Conservation (phyloP, 2,113 vertebrate genomes). For the Oncorhynchus clarkii region DNA sequence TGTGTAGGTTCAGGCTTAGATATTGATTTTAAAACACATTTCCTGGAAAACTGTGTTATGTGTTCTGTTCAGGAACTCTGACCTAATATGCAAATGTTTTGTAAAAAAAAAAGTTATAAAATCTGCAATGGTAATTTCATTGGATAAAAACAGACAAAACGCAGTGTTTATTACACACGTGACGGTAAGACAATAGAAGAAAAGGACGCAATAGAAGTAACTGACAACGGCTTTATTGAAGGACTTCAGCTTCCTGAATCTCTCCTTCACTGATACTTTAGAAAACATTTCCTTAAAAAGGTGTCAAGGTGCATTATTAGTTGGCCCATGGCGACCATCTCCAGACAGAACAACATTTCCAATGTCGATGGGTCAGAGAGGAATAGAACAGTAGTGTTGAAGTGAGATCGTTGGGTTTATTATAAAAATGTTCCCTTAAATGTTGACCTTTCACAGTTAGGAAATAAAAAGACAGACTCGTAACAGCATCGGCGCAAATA, state of each 20-base stretch:
- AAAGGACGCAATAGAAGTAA: neutral
- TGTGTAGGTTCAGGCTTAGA: no score
- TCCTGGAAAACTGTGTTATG: neutral
- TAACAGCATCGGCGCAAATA: constrained; percentile 3
- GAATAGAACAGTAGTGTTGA: no score
- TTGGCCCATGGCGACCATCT: constrained; percentile 24
- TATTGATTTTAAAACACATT: no score
- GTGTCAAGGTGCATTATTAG: neutral
- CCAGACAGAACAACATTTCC: constrained; percentile 13
- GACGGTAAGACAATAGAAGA: neutral
- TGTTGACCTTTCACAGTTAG: constrained; percentile 22
- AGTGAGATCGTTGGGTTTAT: neutral
- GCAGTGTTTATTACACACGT: neutral
- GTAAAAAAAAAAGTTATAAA: neutral
- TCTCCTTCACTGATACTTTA: constrained; percentile 19
- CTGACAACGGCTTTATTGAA: constrained; percentile 40
- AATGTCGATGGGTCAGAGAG: neutral
- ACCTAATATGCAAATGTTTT: neutral
- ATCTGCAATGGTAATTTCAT: neutral
- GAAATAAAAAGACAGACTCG: neutral
- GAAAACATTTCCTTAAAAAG: neutral
- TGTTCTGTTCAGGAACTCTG: neutral
- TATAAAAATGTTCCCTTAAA: constrained; percentile 25
- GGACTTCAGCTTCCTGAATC: constrained; percentile 19
- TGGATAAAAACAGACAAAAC: neutral